Conservation (phyloP, 2,113 vertebrate species). For the Genyomyrus donnyi region DNA sequence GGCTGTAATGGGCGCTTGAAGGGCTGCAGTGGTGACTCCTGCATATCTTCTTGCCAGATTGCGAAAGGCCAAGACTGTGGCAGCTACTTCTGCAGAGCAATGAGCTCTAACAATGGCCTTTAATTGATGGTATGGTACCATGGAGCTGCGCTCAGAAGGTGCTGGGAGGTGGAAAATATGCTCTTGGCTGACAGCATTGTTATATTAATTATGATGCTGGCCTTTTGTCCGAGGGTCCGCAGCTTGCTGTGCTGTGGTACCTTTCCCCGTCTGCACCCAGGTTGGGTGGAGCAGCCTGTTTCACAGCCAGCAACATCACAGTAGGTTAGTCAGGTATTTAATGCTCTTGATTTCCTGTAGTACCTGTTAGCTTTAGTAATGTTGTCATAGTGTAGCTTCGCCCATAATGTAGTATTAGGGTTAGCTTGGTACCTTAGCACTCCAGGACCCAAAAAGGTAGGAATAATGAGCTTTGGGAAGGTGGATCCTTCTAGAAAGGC, state of each 20-base stretch:
- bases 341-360: not conserved
- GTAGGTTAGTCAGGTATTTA: not conserved
- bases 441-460: not conserved
- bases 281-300: not conserved
- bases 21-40: not conserved
- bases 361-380: not conserved
- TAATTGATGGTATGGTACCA: not conserved
- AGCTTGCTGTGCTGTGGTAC: not conserved
- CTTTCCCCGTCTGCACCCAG: not conserved
- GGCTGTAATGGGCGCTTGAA: not conserved
- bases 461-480: not conserved
- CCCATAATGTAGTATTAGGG: not conserved
- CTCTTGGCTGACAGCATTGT: not conserved
- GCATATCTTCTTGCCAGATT: not conserved
- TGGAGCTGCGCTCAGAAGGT: not conserved
- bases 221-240: not conserved
- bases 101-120: not conserved
- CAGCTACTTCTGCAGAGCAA: not conserved
- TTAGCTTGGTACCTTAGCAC: not conserved
- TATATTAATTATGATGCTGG: not conserved
- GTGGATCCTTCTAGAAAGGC: not conserved
- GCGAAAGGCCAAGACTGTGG: slow-evolving; percentile 1
- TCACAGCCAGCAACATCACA: not conserved
- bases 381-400: not conserved
- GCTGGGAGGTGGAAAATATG: not conserved